Conservation (phyloP, 2,113 vertebrate species). For the Antechinus flavipes region DNA sequence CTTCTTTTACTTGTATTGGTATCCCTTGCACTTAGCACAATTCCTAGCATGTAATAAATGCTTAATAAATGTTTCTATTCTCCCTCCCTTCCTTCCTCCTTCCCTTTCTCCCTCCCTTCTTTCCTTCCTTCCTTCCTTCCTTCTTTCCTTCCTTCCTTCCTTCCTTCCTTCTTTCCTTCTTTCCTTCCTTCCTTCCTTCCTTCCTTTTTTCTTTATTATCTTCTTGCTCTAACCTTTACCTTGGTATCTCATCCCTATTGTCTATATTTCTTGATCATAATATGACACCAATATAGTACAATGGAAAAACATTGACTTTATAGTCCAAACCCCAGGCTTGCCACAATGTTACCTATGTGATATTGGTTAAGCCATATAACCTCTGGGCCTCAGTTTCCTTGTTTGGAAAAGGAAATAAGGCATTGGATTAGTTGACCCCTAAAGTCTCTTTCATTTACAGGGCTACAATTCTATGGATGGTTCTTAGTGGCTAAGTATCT, state of each 20-base stretch:
- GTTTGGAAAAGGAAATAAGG: neutral
- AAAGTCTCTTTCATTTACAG: neutral
- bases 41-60: neutral
- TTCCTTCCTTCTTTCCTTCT: too few relatives aligned
- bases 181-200: too few relatives aligned
- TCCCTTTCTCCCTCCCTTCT: too few relatives aligned
- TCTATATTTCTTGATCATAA: neutral
- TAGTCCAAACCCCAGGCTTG: neutral
- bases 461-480: neutral
- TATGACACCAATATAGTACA: neutral
- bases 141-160: too few relatives aligned
- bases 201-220: neutral
- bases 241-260: neutral
- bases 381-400: too few relatives aligned
- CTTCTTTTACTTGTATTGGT: neutral
- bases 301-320: neutral
- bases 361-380: neutral
- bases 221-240: neutral
- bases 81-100: neutral
- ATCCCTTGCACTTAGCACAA: neutral
- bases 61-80: too few relatives aligned
- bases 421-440: neutral
- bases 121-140: too few relatives aligned
- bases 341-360: neutral
- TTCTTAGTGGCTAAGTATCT: neutral